Evolutionary conservation across 2,888 invertebrate genomes (phyloP), one percentile per base, ranked within the genome.

Genomic region (Chymomyza fuscimana): DNA sequence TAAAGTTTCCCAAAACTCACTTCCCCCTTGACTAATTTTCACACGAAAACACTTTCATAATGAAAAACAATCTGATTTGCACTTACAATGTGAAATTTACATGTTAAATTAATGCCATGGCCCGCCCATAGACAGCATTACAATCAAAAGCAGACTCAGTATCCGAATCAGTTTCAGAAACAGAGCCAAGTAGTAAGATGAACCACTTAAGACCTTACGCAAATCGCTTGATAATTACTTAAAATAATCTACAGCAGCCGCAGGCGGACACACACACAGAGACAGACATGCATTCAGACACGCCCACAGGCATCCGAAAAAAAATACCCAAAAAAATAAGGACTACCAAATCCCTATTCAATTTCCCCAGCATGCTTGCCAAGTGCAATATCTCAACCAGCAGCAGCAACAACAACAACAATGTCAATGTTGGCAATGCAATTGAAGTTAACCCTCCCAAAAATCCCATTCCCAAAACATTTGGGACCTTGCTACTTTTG

Each of bases 151-250:
- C 73, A 65, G 59, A 63, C 65, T 75, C 22, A 9, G 16, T 15
- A 16, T 16, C 5, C 51, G n/a, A 16, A 51, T 15, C 12, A 51
- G 6, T 51, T 51, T 22, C 22, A 46, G 12, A 54, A 54, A 54
- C 22, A 29, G 16, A 51, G 58, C 67, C 62, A 67, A 51, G 22
- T 32, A 50, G 52, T 51, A 63, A 70, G 74, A 86, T 46, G 12
- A 74, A 64, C 71, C 84, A 74, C 82, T 87, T 74, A 75, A 81
- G 81, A 79, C 80, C 73, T 73, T 73, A 79, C 70, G 79, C 86
- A 83, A 83, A 83, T 87, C 83, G 83, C 84, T 86, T 83, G 88
- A 83, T 83, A 83, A 83, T 83, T 86, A 87, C 83, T 83, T 87
- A 87, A 83, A 87, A 83, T 83, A 83, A 83, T 83, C 86, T 84